Conservation (phyloP, 1,140 invertebrate genomes). For the Eupristina koningsbergeri region DNA sequence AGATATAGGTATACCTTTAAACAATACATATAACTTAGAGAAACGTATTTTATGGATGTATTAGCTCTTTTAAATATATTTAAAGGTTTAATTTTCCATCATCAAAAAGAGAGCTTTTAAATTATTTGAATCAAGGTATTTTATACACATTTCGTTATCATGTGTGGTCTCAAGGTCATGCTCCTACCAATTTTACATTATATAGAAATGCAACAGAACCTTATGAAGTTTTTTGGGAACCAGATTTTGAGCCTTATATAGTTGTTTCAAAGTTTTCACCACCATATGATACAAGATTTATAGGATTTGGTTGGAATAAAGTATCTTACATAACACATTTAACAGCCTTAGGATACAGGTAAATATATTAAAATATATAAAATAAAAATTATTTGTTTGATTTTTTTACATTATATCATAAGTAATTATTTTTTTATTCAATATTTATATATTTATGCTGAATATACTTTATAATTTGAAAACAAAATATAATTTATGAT, state of each 20-base stretch:
- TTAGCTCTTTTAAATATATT: not conserved
- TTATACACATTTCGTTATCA: slow-evolving; percentile 88
- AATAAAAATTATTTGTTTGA: not conserved
- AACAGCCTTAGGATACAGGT: slow-evolving; percentile 86
- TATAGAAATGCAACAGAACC: slow-evolving; percentile 87
- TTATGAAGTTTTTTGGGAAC: slow-evolving; percentile 90
- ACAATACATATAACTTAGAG: not conserved
- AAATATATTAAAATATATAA: slow-evolving; percentile 44
- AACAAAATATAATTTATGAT: not conserved
- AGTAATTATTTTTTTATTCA: no score
- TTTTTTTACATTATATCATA: no score
- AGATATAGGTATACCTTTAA: slow-evolving; percentile 78
- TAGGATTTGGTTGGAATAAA: slow-evolving; percentile 98
- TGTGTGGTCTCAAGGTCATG: slow-evolving; percentile 88
- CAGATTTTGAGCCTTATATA: slow-evolving; percentile 94
- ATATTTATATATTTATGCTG: not conserved
- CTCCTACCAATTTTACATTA: slow-evolving; percentile 88
- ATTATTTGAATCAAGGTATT: slow-evolving; percentile 82
- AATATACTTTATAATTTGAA: not conserved
- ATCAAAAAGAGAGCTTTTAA: slow-evolving; percentile 85
- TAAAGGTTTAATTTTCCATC: slow-evolving; percentile 81
- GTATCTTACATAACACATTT: slow-evolving; percentile 93
- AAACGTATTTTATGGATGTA: not conserved
- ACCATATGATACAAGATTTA: slow-evolving; percentile 89
- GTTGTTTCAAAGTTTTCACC: slow-evolving; percentile 86